Percentiles rank a stretch among this genome's conserved stretches.
phyloP scores from a whole-genome alignment of 1,140 invertebrate genomes.

The Drosophila ambigua region DNA sequence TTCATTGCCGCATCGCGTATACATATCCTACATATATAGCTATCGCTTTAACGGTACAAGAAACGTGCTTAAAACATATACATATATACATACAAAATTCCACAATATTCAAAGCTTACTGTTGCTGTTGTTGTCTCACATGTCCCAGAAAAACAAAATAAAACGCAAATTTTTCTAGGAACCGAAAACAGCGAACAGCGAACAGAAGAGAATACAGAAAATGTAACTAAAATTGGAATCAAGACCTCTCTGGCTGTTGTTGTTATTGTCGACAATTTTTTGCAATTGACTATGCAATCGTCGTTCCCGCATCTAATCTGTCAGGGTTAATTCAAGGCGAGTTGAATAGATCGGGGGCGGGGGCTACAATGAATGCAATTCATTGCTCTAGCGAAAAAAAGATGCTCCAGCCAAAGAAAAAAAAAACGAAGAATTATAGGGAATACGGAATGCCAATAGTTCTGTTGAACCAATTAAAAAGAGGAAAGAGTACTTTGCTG shows the following conservation, averaged over 20 bases:
- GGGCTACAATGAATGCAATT: conserved; percentile 22
- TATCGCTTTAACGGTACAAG: not conserved
- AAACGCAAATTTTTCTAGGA: conserved; percentile 6
- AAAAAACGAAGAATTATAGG: too few species aligned
- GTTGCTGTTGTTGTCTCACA: conserved; percentile 12
- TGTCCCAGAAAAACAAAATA: conserved; percentile 24
- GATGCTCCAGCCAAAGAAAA: not conserved
- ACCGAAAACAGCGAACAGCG: too few species aligned
- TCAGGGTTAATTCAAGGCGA: conserved; percentile 66
- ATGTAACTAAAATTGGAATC: not conserved
- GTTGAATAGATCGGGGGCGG: conserved; percentile 19
- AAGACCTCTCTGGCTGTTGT: not conserved
- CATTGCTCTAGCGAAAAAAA: conserved; percentile 3
- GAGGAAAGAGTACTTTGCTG: too few species aligned
- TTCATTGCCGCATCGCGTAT: conserved; percentile 40
- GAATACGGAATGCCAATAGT: too few species aligned
- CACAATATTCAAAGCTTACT: conserved; percentile 23
- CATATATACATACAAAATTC: not conserved
- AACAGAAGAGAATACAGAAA: too few species aligned
- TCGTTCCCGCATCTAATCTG: conserved; percentile 44
- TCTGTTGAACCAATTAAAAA: too few species aligned
- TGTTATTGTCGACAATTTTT: conserved; percentile 30
- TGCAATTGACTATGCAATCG: conserved; percentile 15
- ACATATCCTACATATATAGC: conserved; percentile 41
- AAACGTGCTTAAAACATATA: conserved; percentile 56